Conservation (phyloP, 2,888 invertebrate genomes). For the Omphaloscelis lunosa region DNA sequence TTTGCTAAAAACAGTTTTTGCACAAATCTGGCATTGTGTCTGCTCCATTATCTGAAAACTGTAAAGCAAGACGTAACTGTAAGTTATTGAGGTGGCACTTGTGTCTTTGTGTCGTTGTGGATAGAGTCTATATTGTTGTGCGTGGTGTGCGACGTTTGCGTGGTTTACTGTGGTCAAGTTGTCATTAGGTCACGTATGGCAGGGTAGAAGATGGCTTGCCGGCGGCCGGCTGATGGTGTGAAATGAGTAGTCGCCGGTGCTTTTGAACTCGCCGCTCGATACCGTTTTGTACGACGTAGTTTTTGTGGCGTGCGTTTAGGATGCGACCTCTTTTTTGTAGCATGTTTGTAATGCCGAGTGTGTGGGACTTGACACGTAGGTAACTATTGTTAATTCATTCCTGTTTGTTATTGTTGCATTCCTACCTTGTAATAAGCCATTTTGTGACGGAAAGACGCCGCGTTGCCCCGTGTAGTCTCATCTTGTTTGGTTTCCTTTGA, state of each 20-base stretch:
- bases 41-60: slow-evolving; percentile 70
- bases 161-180: slow-evolving; percentile 71
- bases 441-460: slow-evolving; percentile 69
- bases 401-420: slow-evolving; percentile 86
- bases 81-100: slow-evolving; percentile 12
- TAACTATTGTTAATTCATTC: slow-evolving; percentile 87
- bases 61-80: slow-evolving; percentile 56
- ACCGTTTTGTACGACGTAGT: slow-evolving; percentile 86
- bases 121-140: slow-evolving; percentile 69
- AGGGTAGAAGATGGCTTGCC: slow-evolving; percentile 74
- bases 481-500: slow-evolving; percentile 70
- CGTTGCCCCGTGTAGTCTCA: slow-evolving; percentile 15
- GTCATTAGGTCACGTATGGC: slow-evolving; percentile 87
- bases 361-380: slow-evolving; percentile 90
- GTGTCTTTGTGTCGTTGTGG: slow-evolving; percentile 43
- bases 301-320: slow-evolving; percentile 88
- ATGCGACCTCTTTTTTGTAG: slow-evolving; percentile 87
- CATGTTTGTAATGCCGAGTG: slow-evolving; percentile 89
- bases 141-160: slow-evolving; percentile 59
- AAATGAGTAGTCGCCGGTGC: slow-evolving; percentile 84
- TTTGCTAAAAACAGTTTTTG: slow-evolving; percentile 80
- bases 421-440: slow-evolving; percentile 70
- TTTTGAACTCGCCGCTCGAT: slow-evolving; percentile 86
- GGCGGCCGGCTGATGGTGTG: slow-evolving; percentile 84
- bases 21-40: slow-evolving; percentile 75